These are phyloP conservation scores for Sinocyclocheilus anophthalmus DNA, from an alignment of 2,113 vertebrate species.

Conservation along the genomic window DNA sequence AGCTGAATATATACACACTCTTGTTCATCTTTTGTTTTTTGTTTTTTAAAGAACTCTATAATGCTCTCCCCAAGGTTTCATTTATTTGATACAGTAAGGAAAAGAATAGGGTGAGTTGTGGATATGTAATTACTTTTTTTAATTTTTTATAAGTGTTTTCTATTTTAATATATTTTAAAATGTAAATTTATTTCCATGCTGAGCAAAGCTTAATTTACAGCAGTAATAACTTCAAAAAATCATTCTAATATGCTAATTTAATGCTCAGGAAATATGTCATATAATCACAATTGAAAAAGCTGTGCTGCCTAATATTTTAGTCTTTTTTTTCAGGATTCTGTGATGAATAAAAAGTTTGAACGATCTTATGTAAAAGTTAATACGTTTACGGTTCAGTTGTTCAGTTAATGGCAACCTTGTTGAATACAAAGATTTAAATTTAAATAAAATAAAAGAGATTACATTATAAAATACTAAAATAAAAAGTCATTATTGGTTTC, in stretches of 20 bases:
- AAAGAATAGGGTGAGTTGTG: background rate
- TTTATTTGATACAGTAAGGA: background rate
- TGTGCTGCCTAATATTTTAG: background rate
- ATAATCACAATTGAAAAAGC: background rate
- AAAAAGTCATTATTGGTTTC: background rate
- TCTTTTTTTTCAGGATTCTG: background rate
- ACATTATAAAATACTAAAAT: no score
- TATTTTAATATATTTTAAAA: background rate
- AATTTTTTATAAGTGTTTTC: background rate
- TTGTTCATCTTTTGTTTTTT: background rate
- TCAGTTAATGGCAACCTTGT: no score
- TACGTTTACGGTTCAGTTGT: background rate
- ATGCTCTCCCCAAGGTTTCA: background rate
- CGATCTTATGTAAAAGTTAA: background rate
- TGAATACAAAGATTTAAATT: no score
- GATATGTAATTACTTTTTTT: background rate
- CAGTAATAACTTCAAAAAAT: background rate
- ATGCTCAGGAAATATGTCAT: background rate
- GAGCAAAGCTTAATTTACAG: background rate
- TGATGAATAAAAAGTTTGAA: background rate
- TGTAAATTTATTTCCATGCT: background rate
- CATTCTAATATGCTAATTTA: background rate
- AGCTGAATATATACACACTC: background rate
- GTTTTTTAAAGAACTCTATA: background rate
- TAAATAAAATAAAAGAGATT: no score